These are phyloP conservation scores for Oophaga sylvatica DNA, from an alignment of 2,797 vertebrate species.

Conservation along the genomic window DNA sequence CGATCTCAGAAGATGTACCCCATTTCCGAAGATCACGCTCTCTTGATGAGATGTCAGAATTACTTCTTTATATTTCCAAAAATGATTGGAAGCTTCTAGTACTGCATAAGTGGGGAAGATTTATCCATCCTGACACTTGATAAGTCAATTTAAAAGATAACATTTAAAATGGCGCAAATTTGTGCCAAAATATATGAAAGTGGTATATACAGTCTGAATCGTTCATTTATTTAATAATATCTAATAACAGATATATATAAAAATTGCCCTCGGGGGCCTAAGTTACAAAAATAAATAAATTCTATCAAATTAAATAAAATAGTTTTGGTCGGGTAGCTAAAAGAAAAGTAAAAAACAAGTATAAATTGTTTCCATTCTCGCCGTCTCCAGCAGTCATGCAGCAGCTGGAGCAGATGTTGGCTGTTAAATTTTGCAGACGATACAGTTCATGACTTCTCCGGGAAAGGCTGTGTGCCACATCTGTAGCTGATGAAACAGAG, in stretches of 20 bases:
- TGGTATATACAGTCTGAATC: background rate
- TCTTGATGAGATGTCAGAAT: too few relatives aligned
- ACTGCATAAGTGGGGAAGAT: too few relatives aligned
- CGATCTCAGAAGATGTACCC: too few relatives aligned
- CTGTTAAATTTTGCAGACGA: constrained; percentile 82
- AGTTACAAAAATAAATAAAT: constrained; percentile 3
- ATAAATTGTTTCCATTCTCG: constrained; percentile 72
- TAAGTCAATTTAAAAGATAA: too few relatives aligned
- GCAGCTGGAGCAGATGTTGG: constrained; percentile 82
- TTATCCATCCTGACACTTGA: too few relatives aligned
- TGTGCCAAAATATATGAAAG: background rate
- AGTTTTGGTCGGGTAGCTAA: constrained; percentile 16
- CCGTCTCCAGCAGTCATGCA: constrained; percentile 72
- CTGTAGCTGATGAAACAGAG: constrained; percentile 75
- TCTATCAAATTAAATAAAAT: background rate
- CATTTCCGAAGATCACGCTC: too few relatives aligned
- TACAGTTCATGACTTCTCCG: constrained; percentile 83
- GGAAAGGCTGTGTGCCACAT: constrained; percentile 77
- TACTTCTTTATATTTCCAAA: too few relatives aligned
- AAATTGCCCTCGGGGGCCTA: background rate
- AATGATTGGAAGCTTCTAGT: too few relatives aligned
- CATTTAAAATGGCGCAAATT: background rate
- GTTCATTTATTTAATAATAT: background rate
- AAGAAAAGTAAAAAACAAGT: constrained; percentile 6
- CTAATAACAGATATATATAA: background rate